Base-by-base conservation (phyloP, 2,797 vertebrate species). In the Alcedo quadribrachys region DNA sequence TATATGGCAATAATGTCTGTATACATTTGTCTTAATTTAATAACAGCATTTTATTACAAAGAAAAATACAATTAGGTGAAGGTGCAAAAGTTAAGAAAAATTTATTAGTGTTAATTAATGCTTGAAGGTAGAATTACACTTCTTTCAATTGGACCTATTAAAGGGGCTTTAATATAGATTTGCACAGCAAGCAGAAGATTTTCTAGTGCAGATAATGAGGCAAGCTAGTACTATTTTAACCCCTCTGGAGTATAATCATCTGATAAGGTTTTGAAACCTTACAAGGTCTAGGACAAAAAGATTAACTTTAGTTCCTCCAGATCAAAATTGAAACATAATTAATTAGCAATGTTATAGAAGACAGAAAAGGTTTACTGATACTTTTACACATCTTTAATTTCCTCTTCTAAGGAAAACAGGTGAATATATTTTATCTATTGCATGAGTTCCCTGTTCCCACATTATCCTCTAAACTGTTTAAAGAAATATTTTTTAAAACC, bases 131-230 rank as follows among this genome's bases (percentile, higher is more conserved):
- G 82, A 95, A 83, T 93, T 83, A 98, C 77, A 80, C 94, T 97
- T 97, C 96, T 97, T 97, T 95, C 97, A 98, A 96, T 96, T 97
- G 87, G 78, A 96, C 85, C 96, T 97, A 97, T 97, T 97, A 98
- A 97, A 98, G 85, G 40, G 96, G 98, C 95, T 98, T 98, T 98
- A 98, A 98, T 98, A 98, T 95, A 98, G 98, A 98, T 98, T 98
- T 98, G 98, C 97, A 98, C 96, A 95, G 97, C 95, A 97, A 97
- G 97, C 74, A 94, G 95, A 98, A 98, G 98, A 98, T 96, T 95
- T 97, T 98, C 97, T 98, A 98, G 97, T 87, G 79, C 92, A 98
- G 97, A 98, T 98, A 98, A 99, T 98, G 98, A 98, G 98, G 97
- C 97, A 97, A 97, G 96, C 96, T 95, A 98, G 98, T 97, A 98